Percentiles rank a stretch among this genome's conserved stretches.
These are phyloP conservation scores for Drosophila asahinai DNA, from an alignment of 1,140 invertebrate genomes.

Conservation along the genomic window DNA sequence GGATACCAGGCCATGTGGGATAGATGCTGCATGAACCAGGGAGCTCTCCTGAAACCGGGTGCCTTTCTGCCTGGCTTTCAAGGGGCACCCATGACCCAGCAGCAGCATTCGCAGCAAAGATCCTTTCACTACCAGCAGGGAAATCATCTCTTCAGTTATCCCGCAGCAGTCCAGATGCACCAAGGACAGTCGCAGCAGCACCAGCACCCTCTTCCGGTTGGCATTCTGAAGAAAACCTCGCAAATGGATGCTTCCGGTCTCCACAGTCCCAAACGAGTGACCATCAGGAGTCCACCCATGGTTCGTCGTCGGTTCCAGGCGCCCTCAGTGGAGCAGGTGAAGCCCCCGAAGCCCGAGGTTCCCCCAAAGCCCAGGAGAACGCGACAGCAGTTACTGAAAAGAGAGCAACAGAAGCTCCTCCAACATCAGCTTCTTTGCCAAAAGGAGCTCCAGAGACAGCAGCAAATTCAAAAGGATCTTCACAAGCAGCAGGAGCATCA, in stretches of 20 bases:
- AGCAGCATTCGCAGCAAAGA: background rate
- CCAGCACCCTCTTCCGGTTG: slow-evolving; percentile 5
- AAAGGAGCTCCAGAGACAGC: slow-evolving; percentile 5
- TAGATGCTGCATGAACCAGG: background rate
- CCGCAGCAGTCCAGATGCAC: background rate
- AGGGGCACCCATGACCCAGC: background rate
- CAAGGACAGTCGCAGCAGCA: slow-evolving; percentile 16
- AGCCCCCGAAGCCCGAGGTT: background rate
- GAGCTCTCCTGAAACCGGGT: slow-evolving; percentile 10
- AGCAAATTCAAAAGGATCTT: background rate
- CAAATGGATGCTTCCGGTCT: background rate
- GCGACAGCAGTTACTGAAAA: background rate
- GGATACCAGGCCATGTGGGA: background rate
- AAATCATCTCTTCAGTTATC: background rate
- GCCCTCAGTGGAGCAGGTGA: background rate
- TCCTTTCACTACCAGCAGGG: background rate
- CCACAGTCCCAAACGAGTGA: slow-evolving; percentile 1
- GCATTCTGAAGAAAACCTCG: slow-evolving; percentile 29
- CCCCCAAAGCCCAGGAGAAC: background rate
- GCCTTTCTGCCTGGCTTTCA: background rate
- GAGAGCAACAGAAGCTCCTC: slow-evolving; percentile 10
- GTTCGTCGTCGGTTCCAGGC: background rate
- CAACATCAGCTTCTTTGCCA: slow-evolving; percentile 7
- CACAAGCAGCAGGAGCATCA: background rate
- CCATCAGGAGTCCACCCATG: background rate